A percentile compares a stretch with the other conserved stretches of the same genome.
Conservation (phyloP, 2,113 vertebrate genomes). For the Athene noctua region DNA sequence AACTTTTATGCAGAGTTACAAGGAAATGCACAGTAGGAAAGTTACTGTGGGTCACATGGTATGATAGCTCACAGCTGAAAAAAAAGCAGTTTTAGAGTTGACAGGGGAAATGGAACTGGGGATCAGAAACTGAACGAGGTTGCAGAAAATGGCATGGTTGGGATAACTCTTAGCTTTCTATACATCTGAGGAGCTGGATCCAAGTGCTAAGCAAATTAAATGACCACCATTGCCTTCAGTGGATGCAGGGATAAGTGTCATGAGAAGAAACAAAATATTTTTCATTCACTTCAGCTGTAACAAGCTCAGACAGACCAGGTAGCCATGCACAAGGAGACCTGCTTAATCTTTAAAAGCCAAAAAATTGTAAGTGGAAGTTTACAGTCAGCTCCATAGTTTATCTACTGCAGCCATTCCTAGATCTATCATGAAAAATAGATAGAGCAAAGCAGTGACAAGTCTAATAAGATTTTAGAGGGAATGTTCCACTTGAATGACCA, state of each 20-base stretch:
- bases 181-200: not conserved
- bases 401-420: not conserved
- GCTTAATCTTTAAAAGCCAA: not conserved
- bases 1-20: not conserved
- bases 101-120: not conserved
- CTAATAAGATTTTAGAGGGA: not conserved
- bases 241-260: not conserved
- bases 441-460: not conserved
- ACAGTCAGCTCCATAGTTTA: not conserved
- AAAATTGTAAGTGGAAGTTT: not conserved
- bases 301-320: not conserved
- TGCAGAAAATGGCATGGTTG: not conserved
- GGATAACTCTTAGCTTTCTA: not conserved
- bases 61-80: not conserved
- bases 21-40: not conserved
- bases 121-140: not conserved
- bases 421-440: not conserved
- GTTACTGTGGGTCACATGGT: not conserved
- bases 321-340: not conserved
- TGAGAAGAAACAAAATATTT: not conserved
- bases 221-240: not conserved
- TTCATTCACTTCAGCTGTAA: not conserved
- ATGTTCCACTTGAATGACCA: not conserved
- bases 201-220: not conserved
- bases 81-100: not conserved